Percentiles rank a stretch among this genome's conserved stretches.
These are phyloP conservation scores for Lepus timidus DNA, from an alignment of 2,113 vertebrate genomes.

Conservation along the genomic window DNA sequence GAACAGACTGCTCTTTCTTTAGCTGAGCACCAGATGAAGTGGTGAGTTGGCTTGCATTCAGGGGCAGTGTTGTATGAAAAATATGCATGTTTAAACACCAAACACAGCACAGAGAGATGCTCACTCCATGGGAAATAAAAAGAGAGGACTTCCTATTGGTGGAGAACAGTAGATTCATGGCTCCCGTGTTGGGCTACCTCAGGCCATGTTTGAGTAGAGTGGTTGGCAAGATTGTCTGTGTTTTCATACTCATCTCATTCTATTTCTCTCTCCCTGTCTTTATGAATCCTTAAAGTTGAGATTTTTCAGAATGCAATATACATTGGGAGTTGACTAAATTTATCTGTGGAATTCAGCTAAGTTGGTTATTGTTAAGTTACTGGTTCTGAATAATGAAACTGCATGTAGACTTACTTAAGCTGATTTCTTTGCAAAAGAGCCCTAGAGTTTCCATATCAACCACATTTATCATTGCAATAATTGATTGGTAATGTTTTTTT, in stretches of 20 bases:
- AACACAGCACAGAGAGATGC: slow-evolving; percentile 56
- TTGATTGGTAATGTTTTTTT: neutral
- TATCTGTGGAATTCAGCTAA: slow-evolving; percentile 54
- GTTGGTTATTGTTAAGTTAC: slow-evolving; percentile 58
- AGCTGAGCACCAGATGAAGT: slow-evolving; percentile 68
- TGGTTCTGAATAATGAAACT: slow-evolving; percentile 45
- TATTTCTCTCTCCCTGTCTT: neutral
- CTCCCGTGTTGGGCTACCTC: neutral
- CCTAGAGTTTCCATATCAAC: neutral
- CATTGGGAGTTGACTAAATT: neutral
- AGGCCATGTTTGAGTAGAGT: neutral
- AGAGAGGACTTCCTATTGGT: neutral
- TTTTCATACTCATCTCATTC: neutral
- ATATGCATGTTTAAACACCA: slow-evolving; percentile 72
- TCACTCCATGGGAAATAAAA: neutral
- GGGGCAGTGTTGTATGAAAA: slow-evolving; percentile 75
- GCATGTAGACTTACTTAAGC: neutral
- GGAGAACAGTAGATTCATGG: neutral
- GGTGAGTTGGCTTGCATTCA: slow-evolving; percentile 67
- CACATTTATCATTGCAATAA: neutral
- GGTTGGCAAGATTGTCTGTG: neutral
- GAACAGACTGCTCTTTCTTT: slow-evolving; percentile 70
- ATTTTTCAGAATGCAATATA: slow-evolving; percentile 13
- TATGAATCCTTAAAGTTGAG: neutral
- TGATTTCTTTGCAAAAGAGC: neutral